phyloP scores from a whole-genome alignment of 2,888 invertebrate species.

The Tetragonula carbonaria region DNA sequence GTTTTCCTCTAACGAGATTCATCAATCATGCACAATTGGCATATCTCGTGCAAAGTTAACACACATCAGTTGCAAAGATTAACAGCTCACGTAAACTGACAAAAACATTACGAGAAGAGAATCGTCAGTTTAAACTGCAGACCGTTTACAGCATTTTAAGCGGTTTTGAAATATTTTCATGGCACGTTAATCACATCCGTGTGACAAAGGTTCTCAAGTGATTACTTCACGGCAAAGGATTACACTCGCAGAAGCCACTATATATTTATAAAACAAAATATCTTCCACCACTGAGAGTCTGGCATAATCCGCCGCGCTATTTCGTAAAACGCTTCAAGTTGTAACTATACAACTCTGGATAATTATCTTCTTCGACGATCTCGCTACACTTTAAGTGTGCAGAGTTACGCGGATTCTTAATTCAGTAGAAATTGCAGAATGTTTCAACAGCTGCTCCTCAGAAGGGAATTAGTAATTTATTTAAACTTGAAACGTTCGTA shows the following conservation, averaged over 20 bases:
- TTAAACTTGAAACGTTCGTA: not conserved
- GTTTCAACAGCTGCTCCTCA: not conserved
- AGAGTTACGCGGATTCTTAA: not conserved
- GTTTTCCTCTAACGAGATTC: too few relatives aligned
- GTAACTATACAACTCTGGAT: not conserved
- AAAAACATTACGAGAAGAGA: too few relatives aligned
- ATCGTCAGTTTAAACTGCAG: not conserved
- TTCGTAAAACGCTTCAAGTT: not conserved
- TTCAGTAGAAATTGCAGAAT: not conserved
- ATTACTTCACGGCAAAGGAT: not conserved
- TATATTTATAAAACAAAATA: constrained; percentile 9
- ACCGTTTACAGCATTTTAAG: not conserved
- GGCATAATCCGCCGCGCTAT: not conserved
- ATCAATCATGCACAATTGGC: too few relatives aligned
- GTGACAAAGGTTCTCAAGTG: not conserved
- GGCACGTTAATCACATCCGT: not conserved
- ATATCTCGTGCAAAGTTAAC: too few relatives aligned
- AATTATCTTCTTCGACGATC: not conserved
- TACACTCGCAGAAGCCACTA: not conserved
- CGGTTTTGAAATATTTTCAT: not conserved
- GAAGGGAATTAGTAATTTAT: not conserved
- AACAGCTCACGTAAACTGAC: too few relatives aligned
- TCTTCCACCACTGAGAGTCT: not conserved
- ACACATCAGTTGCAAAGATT: not conserved
- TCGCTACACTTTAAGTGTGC: not conserved